A percentile compares a stretch with the other conserved stretches of the same genome.
Evolutionary conservation across 2,113 vertebrate genomes (phyloP).

Genomic region (Melanotaenia duboulayi): DNA sequence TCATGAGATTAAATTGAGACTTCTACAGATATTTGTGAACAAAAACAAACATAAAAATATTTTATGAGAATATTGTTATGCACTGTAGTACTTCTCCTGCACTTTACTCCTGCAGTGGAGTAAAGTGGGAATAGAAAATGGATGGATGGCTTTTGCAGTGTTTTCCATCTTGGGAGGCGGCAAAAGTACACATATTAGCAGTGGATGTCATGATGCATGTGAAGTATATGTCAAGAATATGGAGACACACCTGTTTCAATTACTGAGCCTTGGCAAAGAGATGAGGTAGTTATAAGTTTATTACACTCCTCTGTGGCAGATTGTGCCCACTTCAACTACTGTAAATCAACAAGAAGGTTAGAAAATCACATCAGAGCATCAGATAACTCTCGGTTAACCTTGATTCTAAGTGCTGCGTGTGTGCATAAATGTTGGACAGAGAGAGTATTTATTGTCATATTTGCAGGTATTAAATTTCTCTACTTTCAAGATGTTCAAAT

Average conservation of each 20-base stretch:
- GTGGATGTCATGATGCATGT: slow-evolving; percentile 41
- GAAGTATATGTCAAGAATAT: slow-evolving; percentile 53
- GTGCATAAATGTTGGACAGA: not conserved
- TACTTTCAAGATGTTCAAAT: slow-evolving; percentile 21
- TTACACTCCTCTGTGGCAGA: not conserved
- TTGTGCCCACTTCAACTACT: slow-evolving; percentile 53
- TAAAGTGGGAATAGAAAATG: no score
- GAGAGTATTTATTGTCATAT: slow-evolving; percentile 4
- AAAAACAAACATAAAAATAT: no score
- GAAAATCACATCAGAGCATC: slow-evolving; percentile 55
- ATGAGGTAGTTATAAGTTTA: slow-evolving; percentile 58
- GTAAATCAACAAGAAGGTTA: slow-evolving; percentile 18
- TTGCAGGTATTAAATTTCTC: slow-evolving; percentile 1
- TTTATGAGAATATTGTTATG: no score
- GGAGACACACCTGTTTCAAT: slow-evolving; percentile 67
- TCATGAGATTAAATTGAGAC: not conserved
- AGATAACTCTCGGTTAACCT: slow-evolving; percentile 70
- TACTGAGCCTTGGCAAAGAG: slow-evolving; percentile 9
- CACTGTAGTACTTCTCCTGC: no score
- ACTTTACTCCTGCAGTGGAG: no score
- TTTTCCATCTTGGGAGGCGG: slow-evolving; percentile 30
- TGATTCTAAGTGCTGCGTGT: slow-evolving; percentile 35
- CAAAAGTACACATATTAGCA: slow-evolving; percentile 24
- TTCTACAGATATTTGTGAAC: no score
- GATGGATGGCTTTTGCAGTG: no score